phyloP scores from a whole-genome alignment of 1,140 invertebrate genomes.

The Microplitis mediator region DNA sequence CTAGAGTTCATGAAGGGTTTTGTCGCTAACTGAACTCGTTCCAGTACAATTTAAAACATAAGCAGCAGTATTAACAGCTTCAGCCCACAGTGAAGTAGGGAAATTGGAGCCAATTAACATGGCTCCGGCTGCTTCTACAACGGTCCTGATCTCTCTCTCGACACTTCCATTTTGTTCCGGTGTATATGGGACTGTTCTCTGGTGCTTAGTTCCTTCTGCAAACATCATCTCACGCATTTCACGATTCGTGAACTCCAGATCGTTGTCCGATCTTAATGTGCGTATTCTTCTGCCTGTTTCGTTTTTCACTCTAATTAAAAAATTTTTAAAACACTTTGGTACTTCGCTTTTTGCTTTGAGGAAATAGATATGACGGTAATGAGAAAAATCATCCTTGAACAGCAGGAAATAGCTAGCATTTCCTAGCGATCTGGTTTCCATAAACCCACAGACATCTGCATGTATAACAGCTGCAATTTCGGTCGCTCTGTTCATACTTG shows the following conservation, averaged over 20 bases:
- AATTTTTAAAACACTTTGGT: conserved; percentile 40
- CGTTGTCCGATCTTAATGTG: conserved; percentile 51
- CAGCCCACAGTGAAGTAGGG: conserved; percentile 36
- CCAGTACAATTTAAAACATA: background rate
- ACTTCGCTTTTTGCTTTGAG: conserved; percentile 45
- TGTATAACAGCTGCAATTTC: conserved; percentile 25
- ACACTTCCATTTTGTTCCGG: conserved; percentile 56
- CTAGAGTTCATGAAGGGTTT: conserved; percentile 39
- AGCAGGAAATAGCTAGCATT: conserved; percentile 38
- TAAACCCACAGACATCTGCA: conserved; percentile 34
- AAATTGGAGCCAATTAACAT: conserved; percentile 20
- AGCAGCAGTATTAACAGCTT: conserved; percentile 27
- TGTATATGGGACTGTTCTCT: conserved; percentile 48
- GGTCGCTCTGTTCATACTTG: conserved; percentile 8
- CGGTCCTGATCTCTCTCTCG: conserved; percentile 38
- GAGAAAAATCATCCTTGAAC: conserved; percentile 48
- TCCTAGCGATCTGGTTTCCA: conserved; percentile 26
- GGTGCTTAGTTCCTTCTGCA: conserved; percentile 46
- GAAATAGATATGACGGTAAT: conserved; percentile 49
- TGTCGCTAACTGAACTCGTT: background rate
- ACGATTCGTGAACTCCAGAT: conserved; percentile 48
- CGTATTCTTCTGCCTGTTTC: conserved; percentile 40
- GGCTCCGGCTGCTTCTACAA: conserved; percentile 18
- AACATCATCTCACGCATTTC: conserved; percentile 35
- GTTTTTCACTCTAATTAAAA: conserved; percentile 44